These are phyloP conservation scores for Drosophila meridionalis DNA, from an alignment of 2,888 invertebrate genomes.

Conservation along the genomic window DNA sequence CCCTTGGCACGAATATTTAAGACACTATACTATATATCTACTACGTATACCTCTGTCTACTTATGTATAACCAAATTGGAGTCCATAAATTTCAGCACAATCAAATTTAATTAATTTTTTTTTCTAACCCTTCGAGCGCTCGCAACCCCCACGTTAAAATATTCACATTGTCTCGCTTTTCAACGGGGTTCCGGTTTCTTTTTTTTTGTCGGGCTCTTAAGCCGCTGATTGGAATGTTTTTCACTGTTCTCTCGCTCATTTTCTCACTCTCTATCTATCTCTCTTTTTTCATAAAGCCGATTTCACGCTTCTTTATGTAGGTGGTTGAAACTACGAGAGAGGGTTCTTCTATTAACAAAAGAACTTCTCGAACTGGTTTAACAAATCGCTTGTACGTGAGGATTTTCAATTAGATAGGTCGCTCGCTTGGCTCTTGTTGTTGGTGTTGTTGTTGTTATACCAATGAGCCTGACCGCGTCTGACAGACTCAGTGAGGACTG, in stretches of 20 bases:
- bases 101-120: conserved; percentile 77
- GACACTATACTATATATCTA: neutral
- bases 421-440: conserved; percentile 5
- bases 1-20: conserved; percentile 27
- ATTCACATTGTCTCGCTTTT: conserved; percentile 57
- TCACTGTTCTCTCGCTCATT: conserved; percentile 17
- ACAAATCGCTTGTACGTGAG: conserved; percentile 58
- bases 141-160: conserved; percentile 47
- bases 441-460: conserved; percentile 26
- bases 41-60: neutral
- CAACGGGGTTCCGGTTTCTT: conserved; percentile 44
- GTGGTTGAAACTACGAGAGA: conserved; percentile 53
- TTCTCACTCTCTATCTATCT: conserved; percentile 4
- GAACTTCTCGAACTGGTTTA: conserved; percentile 39
- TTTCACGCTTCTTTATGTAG: conserved; percentile 68
- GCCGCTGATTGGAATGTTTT: conserved; percentile 80
- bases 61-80: conserved; percentile 41
- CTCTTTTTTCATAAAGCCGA: conserved; percentile 58
- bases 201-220: conserved; percentile 43
- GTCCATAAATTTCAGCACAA: conserved; percentile 72
- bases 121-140: conserved; percentile 49
- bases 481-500: conserved; percentile 11
- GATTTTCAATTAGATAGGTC: conserved; percentile 77
- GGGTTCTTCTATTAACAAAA: conserved; percentile 44
- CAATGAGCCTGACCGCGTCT: conserved; percentile 29